A percentile compares a stretch with the other conserved stretches of the same genome.
Evolutionary conservation across 2,888 invertebrate genomes (phyloP).

Genomic region (Drosophila demipolita): DNA sequence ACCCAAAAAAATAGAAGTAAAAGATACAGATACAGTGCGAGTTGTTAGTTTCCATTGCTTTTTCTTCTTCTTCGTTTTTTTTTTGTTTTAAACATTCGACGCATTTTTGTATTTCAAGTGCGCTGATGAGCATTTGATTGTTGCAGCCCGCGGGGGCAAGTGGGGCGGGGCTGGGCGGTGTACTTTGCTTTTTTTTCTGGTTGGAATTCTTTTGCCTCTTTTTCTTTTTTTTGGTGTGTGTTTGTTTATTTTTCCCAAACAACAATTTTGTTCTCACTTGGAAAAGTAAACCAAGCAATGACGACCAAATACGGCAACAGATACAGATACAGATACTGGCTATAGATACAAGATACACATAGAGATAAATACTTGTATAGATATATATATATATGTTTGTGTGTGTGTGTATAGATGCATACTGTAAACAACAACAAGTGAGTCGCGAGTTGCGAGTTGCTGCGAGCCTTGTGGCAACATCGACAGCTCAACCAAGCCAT

Average conservation of each 20-base stretch:
- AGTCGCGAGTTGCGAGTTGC: conserved; percentile 22
- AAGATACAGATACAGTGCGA: conserved; percentile 55
- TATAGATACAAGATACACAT: conserved; percentile 31
- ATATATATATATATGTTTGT: conserved; percentile 30
- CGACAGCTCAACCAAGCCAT: conserved; percentile 10
- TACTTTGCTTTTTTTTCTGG: conserved; percentile 32
- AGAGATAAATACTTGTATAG: conserved; percentile 52
- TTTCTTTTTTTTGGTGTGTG: conserved; percentile 22
- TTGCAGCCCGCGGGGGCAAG: conserved; percentile 42
- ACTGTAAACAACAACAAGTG: conserved; percentile 48
- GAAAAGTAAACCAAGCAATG: conserved; percentile 68
- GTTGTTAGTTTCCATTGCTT: conserved; percentile 22
- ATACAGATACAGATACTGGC: conserved; percentile 23
- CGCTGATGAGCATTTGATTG: conserved; percentile 82
- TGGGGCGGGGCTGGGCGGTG: conserved; percentile 2
- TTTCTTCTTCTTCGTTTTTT: conserved; percentile 9
- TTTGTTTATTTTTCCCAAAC: conserved; percentile 75
- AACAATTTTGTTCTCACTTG: conserved; percentile 78
- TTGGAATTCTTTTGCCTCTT: conserved; percentile 28
- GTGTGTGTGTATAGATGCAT: conserved; percentile 3
- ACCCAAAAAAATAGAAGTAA: conserved; percentile 52
- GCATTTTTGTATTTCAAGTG: conserved; percentile 77
- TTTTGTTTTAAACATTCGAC: conserved; percentile 59
- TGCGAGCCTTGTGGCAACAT: conserved; percentile 13
- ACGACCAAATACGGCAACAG: conserved; percentile 31